Conservation (phyloP, 2,113 vertebrate species). For the Austrofundulus limnaeus region DNA sequence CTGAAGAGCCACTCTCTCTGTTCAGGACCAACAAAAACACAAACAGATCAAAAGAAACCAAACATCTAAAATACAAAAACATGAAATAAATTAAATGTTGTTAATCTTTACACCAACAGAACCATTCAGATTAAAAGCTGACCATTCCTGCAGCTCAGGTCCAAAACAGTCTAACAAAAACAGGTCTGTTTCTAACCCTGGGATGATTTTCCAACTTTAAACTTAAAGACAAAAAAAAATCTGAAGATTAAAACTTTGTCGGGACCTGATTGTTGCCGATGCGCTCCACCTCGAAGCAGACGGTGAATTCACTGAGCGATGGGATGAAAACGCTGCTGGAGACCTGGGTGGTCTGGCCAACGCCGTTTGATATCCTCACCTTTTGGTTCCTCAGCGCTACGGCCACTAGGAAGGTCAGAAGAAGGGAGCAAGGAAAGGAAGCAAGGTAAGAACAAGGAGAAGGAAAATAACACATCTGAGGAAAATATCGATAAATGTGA, state of each 20-base stretch:
- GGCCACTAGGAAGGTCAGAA: slow-evolving; percentile 77
- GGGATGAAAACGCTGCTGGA: slow-evolving; percentile 79
- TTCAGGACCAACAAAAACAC: neutral
- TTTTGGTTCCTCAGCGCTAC: slow-evolving; percentile 95
- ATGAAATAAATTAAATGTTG: too few species aligned
- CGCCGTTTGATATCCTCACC: slow-evolving; percentile 76
- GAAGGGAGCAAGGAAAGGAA: neutral
- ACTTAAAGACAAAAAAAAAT: neutral
- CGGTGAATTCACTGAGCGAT: slow-evolving; percentile 82
- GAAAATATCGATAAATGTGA: neutral
- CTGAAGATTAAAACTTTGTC: neutral
- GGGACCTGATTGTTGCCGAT: slow-evolving; percentile 47
- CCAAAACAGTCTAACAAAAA: too few species aligned
- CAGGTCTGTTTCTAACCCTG: too few species aligned
- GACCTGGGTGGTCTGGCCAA: slow-evolving; percentile 70
- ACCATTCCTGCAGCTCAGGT: too few species aligned
- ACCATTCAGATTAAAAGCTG: too few species aligned
- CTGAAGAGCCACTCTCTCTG: slow-evolving; percentile 83
- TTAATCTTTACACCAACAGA: too few species aligned
- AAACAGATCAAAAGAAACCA: too few species aligned
- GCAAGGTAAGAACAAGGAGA: neutral
- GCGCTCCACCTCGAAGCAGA: slow-evolving; percentile 88
- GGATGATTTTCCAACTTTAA: too few species aligned
- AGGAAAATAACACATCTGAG: neutral
- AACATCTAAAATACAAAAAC: too few species aligned